These are phyloP conservation scores for Galerucella calmariensis DNA, from an alignment of 2,888 invertebrate genomes.

Conservation along the genomic window DNA sequence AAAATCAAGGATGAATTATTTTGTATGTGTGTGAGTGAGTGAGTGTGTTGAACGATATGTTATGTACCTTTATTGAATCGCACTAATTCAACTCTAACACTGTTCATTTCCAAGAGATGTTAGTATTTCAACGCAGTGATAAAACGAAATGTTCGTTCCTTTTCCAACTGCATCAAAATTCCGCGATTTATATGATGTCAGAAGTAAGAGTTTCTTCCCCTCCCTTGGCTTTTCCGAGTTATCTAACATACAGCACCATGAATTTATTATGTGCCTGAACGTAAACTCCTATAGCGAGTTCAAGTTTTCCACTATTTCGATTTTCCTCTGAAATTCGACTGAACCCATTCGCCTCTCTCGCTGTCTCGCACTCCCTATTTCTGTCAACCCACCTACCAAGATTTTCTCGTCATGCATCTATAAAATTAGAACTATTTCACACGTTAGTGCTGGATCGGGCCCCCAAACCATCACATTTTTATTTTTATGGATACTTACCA, in stretches of 20 bases:
- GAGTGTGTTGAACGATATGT: not conserved
- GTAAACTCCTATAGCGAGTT: slow-evolving; percentile 3
- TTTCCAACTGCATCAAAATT: not conserved
- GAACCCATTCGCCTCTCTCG: not conserved
- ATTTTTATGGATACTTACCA: not conserved
- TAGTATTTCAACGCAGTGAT: slow-evolving; percentile 1
- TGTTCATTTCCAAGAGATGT: slow-evolving; percentile 20
- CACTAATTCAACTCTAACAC: slow-evolving; percentile 24
- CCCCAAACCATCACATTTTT: not conserved
- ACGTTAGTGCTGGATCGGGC: not conserved
- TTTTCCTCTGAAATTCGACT: slow-evolving; percentile 10
- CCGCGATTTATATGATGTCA: slow-evolving; percentile 8
- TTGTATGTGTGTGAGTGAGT: not conserved
- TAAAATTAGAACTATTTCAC: slow-evolving; percentile 2
- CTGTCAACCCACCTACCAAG: not conserved
- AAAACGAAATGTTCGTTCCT: not conserved
- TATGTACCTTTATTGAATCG: slow-evolving; percentile 17
- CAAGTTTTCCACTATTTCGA: slow-evolving; percentile 5
- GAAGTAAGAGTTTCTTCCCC: slow-evolving; percentile 6
- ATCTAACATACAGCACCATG: not conserved
- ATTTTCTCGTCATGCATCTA: not conserved
- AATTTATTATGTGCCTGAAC: slow-evolving; percentile 18
- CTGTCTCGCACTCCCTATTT: not conserved
- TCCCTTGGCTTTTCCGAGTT: not conserved
- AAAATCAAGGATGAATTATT: not conserved